These are phyloP conservation scores for Salmo trutta DNA, from an alignment of 2,797 vertebrate genomes.

Conservation along the genomic window DNA sequence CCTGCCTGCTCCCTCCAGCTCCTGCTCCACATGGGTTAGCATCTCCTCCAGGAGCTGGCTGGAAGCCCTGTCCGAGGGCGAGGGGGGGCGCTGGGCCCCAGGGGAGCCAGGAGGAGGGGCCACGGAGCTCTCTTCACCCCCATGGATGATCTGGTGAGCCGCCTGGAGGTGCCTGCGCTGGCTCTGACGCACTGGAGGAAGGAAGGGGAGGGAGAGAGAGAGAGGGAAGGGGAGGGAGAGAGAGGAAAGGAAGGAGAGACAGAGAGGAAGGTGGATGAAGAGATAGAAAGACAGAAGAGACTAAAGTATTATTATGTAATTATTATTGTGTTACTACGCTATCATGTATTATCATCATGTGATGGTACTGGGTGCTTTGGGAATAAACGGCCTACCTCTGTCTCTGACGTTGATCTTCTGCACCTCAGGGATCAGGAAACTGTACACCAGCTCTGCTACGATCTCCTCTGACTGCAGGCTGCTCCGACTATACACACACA, in stretches of 20 bases:
- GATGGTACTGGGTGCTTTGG: neutral
- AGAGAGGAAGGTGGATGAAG: too few species aligned
- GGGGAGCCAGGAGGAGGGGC: neutral
- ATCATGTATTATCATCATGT: neutral
- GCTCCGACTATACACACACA: constrained; percentile 70
- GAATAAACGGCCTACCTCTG: constrained; percentile 75
- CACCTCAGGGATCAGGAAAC: constrained; percentile 92
- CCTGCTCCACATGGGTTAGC: constrained; percentile 33
- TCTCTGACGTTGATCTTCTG: constrained; percentile 80
- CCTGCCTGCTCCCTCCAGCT: constrained; percentile 5
- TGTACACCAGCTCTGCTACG: constrained; percentile 89
- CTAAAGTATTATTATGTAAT: neutral
- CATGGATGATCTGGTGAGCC: constrained; percentile 80
- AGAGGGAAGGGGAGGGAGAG: neutral
- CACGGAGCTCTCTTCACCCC: constrained; percentile 36
- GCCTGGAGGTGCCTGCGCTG: constrained; percentile 85
- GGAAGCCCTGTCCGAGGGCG: constrained; percentile 44
- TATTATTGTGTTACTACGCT: neutral
- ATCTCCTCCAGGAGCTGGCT: constrained; percentile 31
- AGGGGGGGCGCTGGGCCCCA: constrained; percentile 5
- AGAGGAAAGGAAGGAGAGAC: neutral
- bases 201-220: neutral
- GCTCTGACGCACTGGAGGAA: constrained; percentile 79
- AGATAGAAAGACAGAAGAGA: neutral
- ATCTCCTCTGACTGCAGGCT: constrained; percentile 88